Conservation (phyloP, 2,797 vertebrate genomes). For the Harpagifer antarcticus region DNA sequence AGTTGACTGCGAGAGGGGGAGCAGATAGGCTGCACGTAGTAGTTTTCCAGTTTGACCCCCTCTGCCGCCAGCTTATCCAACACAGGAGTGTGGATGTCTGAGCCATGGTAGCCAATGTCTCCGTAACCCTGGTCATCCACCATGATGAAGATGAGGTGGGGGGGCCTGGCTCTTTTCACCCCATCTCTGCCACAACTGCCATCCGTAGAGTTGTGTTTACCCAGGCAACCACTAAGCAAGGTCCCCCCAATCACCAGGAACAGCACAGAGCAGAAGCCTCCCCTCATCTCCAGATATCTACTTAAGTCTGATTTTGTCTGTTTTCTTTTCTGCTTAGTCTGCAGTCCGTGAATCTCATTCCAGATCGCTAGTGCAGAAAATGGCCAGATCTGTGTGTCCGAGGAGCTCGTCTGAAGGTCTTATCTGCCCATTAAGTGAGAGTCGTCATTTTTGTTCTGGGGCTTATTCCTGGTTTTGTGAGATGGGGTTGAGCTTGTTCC, state of each 20-base stretch:
- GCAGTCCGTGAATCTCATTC: conserved; percentile 31
- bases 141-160: conserved; percentile 94
- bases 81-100: conserved; percentile 91
- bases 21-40: conserved; percentile 97
- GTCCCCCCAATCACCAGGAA: conserved; percentile 79
- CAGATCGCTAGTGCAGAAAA: conserved; percentile 24
- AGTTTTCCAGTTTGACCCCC: conserved; percentile 96
- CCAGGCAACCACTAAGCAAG: conserved; percentile 81
- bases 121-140: conserved; percentile 95
- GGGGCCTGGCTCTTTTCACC: conserved; percentile 59
- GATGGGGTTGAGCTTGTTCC: conserved; percentile 35
- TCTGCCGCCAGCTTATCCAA: conserved; percentile 91
- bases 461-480: conserved; percentile 40
- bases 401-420: conserved; percentile 28
- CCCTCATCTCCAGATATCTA: conserved; percentile 65
- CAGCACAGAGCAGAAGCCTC: conserved; percentile 69
- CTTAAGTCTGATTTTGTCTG: conserved; percentile 19
- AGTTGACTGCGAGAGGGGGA: conserved; percentile 95
- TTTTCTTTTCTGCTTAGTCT: conserved; percentile 30
- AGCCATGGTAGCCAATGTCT: conserved; percentile 95
- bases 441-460: conserved; percentile 23
- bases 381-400: conserved; percentile 19
- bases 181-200: conserved; percentile 23
- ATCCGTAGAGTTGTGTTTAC: conserved; percentile 40
- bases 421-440: conserved; percentile 40